Evolutionary conservation across 2,888 invertebrate species (phyloP).

Genomic region (Trachelus troglodyta): DNA sequence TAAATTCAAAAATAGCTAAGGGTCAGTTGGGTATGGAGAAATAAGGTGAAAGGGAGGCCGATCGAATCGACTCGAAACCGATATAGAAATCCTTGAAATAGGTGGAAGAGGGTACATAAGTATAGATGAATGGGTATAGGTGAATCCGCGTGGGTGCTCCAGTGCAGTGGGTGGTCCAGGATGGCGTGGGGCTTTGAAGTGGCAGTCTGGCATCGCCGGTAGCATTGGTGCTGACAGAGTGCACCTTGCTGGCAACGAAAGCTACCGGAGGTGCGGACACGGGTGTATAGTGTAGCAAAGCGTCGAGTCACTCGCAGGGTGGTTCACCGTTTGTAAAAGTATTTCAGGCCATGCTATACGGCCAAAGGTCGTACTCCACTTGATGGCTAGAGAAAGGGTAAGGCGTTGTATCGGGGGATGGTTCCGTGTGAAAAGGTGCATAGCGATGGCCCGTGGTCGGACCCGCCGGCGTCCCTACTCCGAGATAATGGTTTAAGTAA

Average conservation of each 20-base stretch:
- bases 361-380: not conserved
- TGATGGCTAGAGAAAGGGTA: not conserved
- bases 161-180: not conserved
- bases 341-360: not conserved
- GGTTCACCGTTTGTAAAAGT: not conserved
- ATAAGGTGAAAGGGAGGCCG: not conserved
- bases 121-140: not conserved
- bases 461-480: not conserved
- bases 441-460: not conserved
- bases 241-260: constrained; percentile 26
- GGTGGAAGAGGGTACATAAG: not conserved
- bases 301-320: not conserved
- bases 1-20: not conserved
- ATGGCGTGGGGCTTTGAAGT: not conserved
- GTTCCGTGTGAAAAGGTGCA: not conserved
- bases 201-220: not conserved
- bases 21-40: not conserved
- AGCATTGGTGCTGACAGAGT: constrained; percentile 23
- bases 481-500: constrained; percentile 47
- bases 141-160: not conserved
- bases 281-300: constrained; percentile 4
- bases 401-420: not conserved
- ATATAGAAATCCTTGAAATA: not conserved
- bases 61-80: not conserved
- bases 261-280: not conserved